Conservation (phyloP, 2,797 vertebrate genomes). For the Sebastes taczanowskii region DNA sequence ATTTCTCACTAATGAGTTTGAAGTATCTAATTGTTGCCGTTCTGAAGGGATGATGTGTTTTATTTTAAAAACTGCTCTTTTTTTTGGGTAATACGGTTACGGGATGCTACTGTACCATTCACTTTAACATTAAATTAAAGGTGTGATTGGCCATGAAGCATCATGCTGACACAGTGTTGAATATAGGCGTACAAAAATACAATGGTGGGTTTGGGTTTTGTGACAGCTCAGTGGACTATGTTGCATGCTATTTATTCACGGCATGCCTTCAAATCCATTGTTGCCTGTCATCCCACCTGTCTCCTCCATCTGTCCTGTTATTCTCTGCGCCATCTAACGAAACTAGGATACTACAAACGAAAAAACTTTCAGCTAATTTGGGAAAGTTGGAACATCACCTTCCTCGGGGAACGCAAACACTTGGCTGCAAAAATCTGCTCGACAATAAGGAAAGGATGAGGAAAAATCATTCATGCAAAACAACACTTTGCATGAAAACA, state of each 20-base stretch:
- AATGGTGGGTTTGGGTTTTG: slow-evolving; percentile 6
- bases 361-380: slow-evolving; percentile 27
- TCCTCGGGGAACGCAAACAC: not conserved
- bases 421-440: not conserved
- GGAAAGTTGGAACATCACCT: slow-evolving; percentile 18
- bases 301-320: slow-evolving; percentile 49
- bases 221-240: slow-evolving; percentile 30
- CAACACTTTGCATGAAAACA: slow-evolving; percentile 22
- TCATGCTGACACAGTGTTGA: slow-evolving; percentile 17
- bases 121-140: slow-evolving; percentile 26
- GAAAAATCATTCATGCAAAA: slow-evolving; percentile 19
- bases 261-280: slow-evolving; percentile 32
- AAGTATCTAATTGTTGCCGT: slow-evolving; percentile 1
- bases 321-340: slow-evolving; percentile 24
- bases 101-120: not conserved
- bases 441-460: not conserved
- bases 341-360: slow-evolving; percentile 6
- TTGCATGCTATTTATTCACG: slow-evolving; percentile 19
- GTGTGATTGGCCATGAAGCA: slow-evolving; percentile 33
- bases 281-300: slow-evolving; percentile 53
- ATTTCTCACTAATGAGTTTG: slow-evolving; percentile 7
- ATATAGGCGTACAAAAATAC: not conserved
- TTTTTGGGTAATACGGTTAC: not conserved
- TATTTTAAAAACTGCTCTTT: not conserved
- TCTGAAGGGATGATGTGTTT: not conserved